These are phyloP conservation scores for Idaea aversata DNA, from an alignment of 2,888 invertebrate genomes.

Conservation along the genomic window DNA sequence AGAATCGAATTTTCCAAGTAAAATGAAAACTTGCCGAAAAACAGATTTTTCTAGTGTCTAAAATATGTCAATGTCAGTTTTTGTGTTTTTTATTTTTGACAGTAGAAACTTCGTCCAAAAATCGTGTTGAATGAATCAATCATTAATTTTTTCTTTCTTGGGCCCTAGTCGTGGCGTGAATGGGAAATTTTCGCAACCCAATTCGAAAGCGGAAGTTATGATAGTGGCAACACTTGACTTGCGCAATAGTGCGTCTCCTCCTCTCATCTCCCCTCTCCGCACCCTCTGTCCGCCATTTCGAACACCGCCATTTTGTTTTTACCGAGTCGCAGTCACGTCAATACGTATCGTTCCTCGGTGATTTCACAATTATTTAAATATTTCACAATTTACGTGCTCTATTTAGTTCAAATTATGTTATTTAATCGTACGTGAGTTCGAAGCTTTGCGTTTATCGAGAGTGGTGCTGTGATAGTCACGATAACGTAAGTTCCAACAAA, in stretches of 20 bases:
- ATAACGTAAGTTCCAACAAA: slow-evolving; percentile 63
- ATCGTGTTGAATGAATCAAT: too few relatives aligned
- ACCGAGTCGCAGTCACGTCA: slow-evolving; percentile 31
- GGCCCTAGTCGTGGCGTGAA: neutral
- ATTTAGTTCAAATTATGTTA: slow-evolving; percentile 35
- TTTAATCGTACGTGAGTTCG: slow-evolving; percentile 55
- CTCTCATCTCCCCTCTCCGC: neutral
- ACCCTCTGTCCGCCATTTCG: neutral
- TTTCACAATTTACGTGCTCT: slow-evolving; percentile 39
- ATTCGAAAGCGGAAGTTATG: neutral
- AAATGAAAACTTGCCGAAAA: neutral
- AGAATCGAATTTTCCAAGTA: neutral
- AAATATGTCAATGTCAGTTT: neutral
- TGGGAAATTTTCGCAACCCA: neutral
- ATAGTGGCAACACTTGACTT: neutral
- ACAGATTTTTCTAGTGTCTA: neutral
- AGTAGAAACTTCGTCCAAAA: neutral
- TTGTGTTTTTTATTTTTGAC: neutral
- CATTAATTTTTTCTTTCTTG: too few relatives aligned
- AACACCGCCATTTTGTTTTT: slow-evolving; percentile 52
- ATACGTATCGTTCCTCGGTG: slow-evolving; percentile 22
- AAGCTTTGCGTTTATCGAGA: slow-evolving; percentile 40
- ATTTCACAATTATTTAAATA: slow-evolving; percentile 23
- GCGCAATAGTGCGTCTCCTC: neutral
- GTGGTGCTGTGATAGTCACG: slow-evolving; percentile 44